Conservation (phyloP, 1,140 invertebrate genomes). For the Leptinotarsa undecemlineata region DNA sequence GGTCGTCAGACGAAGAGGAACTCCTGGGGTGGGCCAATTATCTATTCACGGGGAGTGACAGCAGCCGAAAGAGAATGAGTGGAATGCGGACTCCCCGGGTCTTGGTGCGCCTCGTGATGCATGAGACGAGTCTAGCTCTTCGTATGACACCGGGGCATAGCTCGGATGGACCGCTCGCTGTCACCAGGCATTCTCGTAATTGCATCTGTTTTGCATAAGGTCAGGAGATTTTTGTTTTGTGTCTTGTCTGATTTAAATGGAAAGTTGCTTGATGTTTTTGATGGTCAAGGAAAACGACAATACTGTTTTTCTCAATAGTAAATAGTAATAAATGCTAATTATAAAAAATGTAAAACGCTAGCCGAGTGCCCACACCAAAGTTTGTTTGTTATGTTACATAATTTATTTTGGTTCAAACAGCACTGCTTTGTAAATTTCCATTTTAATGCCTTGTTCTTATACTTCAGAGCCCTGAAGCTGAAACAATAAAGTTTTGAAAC, state of each 20-base stretch:
- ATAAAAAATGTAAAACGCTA: too few relatives aligned
- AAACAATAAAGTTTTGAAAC: too few relatives aligned
- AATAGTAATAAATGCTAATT: too few relatives aligned
- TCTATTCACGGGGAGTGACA: constrained; percentile 55
- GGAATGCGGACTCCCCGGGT: constrained; percentile 48
- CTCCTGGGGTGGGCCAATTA: constrained; percentile 57
- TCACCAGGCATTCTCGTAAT: constrained; percentile 16
- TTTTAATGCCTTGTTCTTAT: too few relatives aligned
- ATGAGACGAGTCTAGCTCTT: constrained; percentile 43
- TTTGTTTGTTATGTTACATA: too few relatives aligned
- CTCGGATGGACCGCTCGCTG: constrained; percentile 15
- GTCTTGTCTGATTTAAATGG: neutral
- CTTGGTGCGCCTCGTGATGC: constrained; percentile 39
- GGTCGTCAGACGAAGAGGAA: constrained; percentile 43
- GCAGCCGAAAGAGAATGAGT: constrained; percentile 51
- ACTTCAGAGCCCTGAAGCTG: too few relatives aligned
- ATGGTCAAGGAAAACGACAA: too few relatives aligned
- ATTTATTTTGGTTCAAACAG: too few relatives aligned
- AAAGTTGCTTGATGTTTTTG: too few relatives aligned
- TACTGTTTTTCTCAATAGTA: too few relatives aligned
- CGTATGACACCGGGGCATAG: constrained; percentile 6
- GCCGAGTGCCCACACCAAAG: too few relatives aligned
- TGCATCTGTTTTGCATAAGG: constrained; percentile 20
- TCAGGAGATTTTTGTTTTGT: constrained; percentile 3
- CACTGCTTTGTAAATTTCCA: too few relatives aligned